Percentiles rank a stretch among this genome's conserved stretches.
Evolutionary conservation across 2,797 vertebrate genomes (phyloP).

Genomic region (Phataginus tricuspis): DNA sequence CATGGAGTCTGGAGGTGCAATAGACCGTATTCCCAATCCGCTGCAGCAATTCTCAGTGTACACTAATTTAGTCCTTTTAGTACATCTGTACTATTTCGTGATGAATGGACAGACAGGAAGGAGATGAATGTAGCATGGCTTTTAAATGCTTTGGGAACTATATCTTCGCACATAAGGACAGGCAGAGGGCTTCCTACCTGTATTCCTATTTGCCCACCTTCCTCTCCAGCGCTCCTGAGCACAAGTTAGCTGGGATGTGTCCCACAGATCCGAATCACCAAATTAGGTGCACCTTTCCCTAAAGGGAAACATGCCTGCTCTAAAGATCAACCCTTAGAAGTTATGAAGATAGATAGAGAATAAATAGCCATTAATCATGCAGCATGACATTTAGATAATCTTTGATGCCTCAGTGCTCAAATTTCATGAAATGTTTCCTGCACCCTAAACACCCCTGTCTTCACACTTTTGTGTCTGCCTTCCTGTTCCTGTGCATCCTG

Average conservation of each 20-base stretch:
- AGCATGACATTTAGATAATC: neutral
- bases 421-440: neutral
- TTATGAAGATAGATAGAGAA: too few relatives aligned
- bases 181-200: neutral
- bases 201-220: neutral
- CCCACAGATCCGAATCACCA: too few relatives aligned
- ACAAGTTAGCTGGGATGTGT: neutral
- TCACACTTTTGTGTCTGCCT: too few relatives aligned
- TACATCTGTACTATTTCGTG: accelerated
- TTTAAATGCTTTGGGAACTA: neutral
- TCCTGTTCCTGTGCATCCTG: accelerated
- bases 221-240: accelerated
- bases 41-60: neutral
- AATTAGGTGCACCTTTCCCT: accelerated
- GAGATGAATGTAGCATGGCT: too few relatives aligned
- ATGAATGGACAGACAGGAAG: neutral
- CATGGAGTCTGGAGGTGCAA: neutral
- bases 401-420: neutral
- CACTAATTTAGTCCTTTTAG: neutral
- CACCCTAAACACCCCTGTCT: neutral
- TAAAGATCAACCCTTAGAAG: neutral
- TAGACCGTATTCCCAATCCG: neutral
- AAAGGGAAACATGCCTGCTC: neutral
- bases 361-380: accelerated
- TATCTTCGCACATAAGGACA: neutral